These are phyloP conservation scores for Nettapus auritus DNA, from an alignment of 2,113 vertebrate species.

Conservation along the genomic window DNA sequence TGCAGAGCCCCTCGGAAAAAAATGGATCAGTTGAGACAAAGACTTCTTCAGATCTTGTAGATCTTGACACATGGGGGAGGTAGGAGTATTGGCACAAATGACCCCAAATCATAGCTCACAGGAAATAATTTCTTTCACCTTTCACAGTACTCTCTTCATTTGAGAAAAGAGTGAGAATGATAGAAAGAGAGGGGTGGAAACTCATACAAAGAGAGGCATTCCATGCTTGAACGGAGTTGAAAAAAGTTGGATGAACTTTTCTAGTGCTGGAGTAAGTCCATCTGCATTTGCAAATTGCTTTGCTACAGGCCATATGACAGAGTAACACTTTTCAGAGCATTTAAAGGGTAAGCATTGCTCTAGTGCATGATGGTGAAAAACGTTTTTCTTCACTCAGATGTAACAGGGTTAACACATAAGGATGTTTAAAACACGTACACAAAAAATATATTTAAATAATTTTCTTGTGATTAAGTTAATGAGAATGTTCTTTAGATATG, in stretches of 20 bases:
- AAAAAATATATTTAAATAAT: background rate
- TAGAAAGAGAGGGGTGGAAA: background rate
- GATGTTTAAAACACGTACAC: background rate
- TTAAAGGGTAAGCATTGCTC: background rate
- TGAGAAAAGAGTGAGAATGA: background rate
- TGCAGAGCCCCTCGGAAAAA: background rate
- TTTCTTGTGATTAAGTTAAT: background rate
- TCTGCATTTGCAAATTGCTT: background rate
- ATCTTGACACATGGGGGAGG: background rate
- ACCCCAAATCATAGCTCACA: background rate
- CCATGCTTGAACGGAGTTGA: constrained; percentile 16
- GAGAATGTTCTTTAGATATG: background rate
- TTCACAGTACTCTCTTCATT: background rate
- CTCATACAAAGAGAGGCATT: background rate
- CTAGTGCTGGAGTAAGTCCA: background rate
- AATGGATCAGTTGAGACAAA: constrained; percentile 7
- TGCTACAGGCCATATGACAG: background rate
- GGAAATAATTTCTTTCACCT: background rate
- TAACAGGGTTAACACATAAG: background rate
- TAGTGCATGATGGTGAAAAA: background rate
- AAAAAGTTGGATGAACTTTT: constrained; percentile 41
- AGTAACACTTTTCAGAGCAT: background rate
- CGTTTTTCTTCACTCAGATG: background rate
- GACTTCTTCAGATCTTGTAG: background rate
- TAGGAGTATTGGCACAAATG: background rate